Conservation (phyloP, 2,113 vertebrate genomes). For the Tragelaphus imberbis region DNA sequence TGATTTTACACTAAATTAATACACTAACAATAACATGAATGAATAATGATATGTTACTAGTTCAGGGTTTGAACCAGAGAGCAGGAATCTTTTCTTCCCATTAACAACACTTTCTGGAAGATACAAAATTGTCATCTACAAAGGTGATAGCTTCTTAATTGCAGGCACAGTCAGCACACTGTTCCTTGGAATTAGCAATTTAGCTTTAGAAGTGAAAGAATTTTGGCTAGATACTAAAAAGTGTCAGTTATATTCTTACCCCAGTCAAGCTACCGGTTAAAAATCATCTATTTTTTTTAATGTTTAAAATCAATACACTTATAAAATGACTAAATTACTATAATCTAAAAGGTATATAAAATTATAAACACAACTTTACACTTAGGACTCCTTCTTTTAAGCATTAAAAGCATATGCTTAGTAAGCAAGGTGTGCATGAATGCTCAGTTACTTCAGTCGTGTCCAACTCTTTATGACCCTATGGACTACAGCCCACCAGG, state of each 20-base stretch:
- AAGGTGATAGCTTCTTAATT: background rate
- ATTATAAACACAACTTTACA: background rate
- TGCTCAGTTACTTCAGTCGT: background rate
- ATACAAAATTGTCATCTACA: background rate
- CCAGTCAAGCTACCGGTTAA: background rate
- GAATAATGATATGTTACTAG: background rate
- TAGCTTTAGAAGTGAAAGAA: background rate
- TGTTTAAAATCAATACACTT: slow-evolving; percentile 25
- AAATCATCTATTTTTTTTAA: background rate
- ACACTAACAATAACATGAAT: background rate
- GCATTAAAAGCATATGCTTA: background rate
- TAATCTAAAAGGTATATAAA: background rate
- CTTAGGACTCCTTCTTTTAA: background rate
- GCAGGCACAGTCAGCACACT: background rate
- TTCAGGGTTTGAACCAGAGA: background rate
- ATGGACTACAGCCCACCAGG: background rate
- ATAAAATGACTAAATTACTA: background rate
- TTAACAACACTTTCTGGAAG: background rate
- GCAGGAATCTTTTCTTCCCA: background rate
- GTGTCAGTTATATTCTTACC: background rate
- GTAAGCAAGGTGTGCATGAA: background rate
- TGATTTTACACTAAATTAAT: background rate
- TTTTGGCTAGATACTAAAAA: background rate
- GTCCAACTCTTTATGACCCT: background rate
- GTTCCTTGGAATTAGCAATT: background rate